Evolutionary conservation across 2,888 invertebrate genomes (phyloP).

Genomic region (Drosophila ustulata): DNA sequence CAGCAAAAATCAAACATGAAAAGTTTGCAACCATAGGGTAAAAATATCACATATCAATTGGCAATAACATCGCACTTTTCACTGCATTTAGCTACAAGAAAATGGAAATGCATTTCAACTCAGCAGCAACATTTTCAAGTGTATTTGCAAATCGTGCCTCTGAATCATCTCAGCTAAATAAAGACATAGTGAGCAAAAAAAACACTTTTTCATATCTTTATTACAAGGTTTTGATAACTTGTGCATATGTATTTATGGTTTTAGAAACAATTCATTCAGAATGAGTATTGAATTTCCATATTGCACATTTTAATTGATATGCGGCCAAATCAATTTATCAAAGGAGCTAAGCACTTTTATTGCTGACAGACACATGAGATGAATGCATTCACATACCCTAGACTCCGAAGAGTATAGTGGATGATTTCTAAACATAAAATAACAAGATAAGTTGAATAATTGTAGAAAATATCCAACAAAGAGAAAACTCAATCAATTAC

Average conservation of each 20-base stretch:
- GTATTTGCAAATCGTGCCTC: not conserved
- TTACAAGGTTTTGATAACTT: no score
- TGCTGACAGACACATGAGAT: not conserved
- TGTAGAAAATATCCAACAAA: no score
- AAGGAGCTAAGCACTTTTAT: slow-evolving; percentile 1
- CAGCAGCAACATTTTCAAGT: not conserved
- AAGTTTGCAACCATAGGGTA: no score
- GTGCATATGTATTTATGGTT: not conserved
- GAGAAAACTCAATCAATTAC: no score
- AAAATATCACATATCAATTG: not conserved
- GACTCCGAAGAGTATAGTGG: no score
- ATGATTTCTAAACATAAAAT: no score
- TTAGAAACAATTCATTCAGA: not conserved
- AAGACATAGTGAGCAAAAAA: no score
- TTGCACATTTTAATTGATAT: slow-evolving; percentile 1
- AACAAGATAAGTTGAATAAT: no score
- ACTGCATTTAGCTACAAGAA: not conserved
- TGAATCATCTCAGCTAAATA: slow-evolving; percentile 2
- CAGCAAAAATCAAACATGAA: not conserved
- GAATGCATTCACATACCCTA: no score
- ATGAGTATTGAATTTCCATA: not conserved
- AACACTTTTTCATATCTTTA: no score
- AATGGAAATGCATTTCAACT: not conserved
- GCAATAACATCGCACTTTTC: not conserved
- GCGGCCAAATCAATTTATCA: slow-evolving; percentile 5